These are phyloP conservation scores for Harpagoxenus sublaevis DNA, from an alignment of 2,888 invertebrate genomes.

Conservation along the genomic window DNA sequence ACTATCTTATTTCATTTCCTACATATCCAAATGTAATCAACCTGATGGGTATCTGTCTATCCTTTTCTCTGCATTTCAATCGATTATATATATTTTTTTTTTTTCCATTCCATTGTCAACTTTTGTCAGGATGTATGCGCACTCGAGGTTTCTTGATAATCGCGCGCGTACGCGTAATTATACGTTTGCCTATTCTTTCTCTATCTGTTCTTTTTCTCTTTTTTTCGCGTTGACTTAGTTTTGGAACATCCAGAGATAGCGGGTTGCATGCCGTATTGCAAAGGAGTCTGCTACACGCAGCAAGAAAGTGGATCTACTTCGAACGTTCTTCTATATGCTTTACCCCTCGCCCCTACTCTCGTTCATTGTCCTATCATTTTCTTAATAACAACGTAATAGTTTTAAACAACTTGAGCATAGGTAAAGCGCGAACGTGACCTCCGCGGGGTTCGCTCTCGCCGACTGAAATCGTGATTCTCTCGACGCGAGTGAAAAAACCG, in stretches of 20 bases:
- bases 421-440: slow-evolving; percentile 74
- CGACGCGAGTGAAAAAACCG: not conserved
- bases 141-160: not conserved
- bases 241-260: slow-evolving; percentile 34
- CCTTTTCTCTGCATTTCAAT: slow-evolving; percentile 18
- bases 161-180: not conserved
- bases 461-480: slow-evolving; percentile 12
- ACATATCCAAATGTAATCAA: not conserved
- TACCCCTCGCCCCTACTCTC: slow-evolving; percentile 50
- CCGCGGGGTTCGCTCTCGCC: slow-evolving; percentile 49
- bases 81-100: slow-evolving; percentile 8
- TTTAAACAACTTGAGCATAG: slow-evolving; percentile 85
- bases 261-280: slow-evolving; percentile 32
- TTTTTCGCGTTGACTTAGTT: slow-evolving; percentile 41
- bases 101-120: not conserved
- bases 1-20: slow-evolving; percentile 14
- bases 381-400: slow-evolving; percentile 83
- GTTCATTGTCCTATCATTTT: slow-evolving; percentile 66
- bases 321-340: slow-evolving; percentile 27
- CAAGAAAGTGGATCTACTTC: slow-evolving; percentile 43
- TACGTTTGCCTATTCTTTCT: slow-evolving; percentile 30
- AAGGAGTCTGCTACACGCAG: slow-evolving; percentile 35
- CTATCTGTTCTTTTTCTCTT: too few species aligned
- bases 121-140: not conserved
- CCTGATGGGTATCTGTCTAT: slow-evolving; percentile 9